Base-by-base conservation (phyloP, 2,888 invertebrate genomes). In the Amphipoea lucens region DNA sequence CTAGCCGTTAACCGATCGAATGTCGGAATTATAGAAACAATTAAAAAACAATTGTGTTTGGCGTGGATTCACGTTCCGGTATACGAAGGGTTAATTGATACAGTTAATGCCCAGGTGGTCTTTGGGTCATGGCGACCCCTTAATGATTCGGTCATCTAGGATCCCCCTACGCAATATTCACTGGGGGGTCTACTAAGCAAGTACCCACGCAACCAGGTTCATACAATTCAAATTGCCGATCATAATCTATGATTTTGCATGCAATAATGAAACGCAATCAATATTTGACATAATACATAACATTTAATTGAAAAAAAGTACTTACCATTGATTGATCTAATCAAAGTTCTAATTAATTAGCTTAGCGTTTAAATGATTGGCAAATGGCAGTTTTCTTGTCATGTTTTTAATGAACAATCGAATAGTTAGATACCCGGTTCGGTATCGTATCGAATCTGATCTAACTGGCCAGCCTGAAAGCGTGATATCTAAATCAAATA, bases 401-500 rank as follows among this genome's bases (percentile, higher is more conserved):
- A 82, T 87, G 85, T 87, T 86, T 87, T 88, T 88, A 86, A 84
- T 87, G 73, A 83, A 86, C 86, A 85, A 85, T 84, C 75, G 71
- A 78, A 83, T 82, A 77, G 67, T 74, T 78, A 86, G 79, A 83
- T 87, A 84, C 67, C 29, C 68, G 60, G 63, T 77, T 69, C 69
- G 86, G 84, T 89, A 86, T 83, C 68, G 63, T 82, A 84, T 83
- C 81, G 71, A 79, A 72, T 78, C 72, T 72, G 79, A 87, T 88
- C 86, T 82, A 82, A 81, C 73, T 42, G 57, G 74, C 77, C 20
- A 66, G 82, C 60, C 78, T 88, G 87, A 86, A 90, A 90, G 89
- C 92, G 92, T 92, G 90, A 92, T 92, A 92, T 88, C 91, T 92
- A 91, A 92, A 92, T 92, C 92, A 91, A 90, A 90, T 88, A 86